Evolutionary conservation across 1,140 invertebrate species (phyloP), one percentile per base, ranked within the genome.

Genomic region (Lithobius niger): DNA sequence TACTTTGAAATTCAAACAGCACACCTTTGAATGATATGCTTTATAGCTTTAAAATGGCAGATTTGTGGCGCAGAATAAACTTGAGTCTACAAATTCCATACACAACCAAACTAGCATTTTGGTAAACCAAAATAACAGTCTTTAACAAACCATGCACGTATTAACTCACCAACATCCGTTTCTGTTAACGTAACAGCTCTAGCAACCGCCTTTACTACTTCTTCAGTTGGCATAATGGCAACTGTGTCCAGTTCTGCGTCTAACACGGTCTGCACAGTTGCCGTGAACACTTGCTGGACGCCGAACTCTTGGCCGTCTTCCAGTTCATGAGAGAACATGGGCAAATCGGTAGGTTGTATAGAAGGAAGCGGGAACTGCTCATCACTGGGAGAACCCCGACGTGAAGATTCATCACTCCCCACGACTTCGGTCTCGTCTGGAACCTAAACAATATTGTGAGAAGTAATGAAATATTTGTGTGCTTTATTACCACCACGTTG

Each of bases 181-280:
- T 93, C 88, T 0, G 88, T 87, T n/a, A 93, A 70, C 0, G 88
- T 91, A 49, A 88, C 82, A 2, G 86, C 83, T 62, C 84, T 78
- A n/a, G 88, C 86, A 21, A 86, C 82, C 31, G 84, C 85, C 22
- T 82, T 78, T 51, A 86, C 78, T 21, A 84, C 81, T 64, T 80
- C 82, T 66, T 92, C 86, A 1, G 84, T 77, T 24, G 89, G 86
- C 62, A 93, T 79, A 25, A 88, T 84, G 19, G 86, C 81, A 60
- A 91, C 80, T 59, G 84, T 76, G 67, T 86, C 84, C 62, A 93
- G 72, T 70, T 91, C 88, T 51, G 86, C 84, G 42, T 59, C 43
- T 22, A 47, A 56, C 57, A 92, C 88, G 58, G 88, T 91, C 75
- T 93, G 87, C 62, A 93, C 87, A 48, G 86, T 92, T 2, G 88